Evolutionary conservation across 2,113 vertebrate species (phyloP).

Genomic region (Acinonyx jubatus): DNA sequence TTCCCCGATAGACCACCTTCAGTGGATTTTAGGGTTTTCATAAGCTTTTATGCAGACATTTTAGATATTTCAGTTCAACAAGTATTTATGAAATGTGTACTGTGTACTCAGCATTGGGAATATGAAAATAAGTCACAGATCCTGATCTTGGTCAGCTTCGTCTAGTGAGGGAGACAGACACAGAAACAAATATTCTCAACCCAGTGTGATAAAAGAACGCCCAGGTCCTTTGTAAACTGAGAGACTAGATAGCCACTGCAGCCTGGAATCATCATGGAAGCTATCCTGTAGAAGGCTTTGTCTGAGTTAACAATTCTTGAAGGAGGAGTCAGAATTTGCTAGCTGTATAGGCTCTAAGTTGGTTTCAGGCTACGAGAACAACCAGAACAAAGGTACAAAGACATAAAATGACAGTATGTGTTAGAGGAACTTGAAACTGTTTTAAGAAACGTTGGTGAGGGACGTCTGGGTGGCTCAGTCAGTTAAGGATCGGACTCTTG

Average conservation of each 20-base stretch:
- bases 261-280: background rate
- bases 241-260: background rate
- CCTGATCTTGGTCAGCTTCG: background rate
- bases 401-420: background rate
- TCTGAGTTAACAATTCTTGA: background rate
- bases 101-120: background rate
- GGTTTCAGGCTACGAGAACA: background rate
- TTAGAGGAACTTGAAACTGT: background rate
- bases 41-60: background rate
- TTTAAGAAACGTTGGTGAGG: background rate
- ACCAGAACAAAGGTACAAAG: background rate
- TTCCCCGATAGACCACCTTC: background rate
- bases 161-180: background rate
- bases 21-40: background rate
- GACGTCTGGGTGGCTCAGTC: no score
- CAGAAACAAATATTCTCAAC: background rate
- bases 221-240: background rate
- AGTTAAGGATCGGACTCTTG: no score
- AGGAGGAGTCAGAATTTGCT: background rate
- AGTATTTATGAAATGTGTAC: background rate
- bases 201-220: background rate
- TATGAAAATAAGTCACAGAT: background rate
- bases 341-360: background rate
- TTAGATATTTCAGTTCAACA: background rate
- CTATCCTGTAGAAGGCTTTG: background rate